phyloP scores from a whole-genome alignment of 2,888 invertebrate genomes.

The Calliopum simillimum region DNA sequence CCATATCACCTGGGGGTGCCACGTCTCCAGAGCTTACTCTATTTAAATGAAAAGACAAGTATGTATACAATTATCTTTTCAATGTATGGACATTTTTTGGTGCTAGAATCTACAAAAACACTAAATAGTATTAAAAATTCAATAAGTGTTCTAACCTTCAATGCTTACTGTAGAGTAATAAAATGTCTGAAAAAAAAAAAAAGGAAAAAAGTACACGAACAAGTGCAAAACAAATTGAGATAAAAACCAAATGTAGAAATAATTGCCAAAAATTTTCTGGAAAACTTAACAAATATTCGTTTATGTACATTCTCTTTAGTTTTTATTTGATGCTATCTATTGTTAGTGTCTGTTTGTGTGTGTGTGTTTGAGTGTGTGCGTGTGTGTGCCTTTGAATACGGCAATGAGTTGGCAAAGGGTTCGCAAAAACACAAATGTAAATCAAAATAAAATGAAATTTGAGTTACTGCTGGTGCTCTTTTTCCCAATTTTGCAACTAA shows the following conservation, averaged over 20 bases:
- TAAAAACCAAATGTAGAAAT: constrained; percentile 41
- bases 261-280: constrained; percentile 41
- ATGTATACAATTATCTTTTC: too few relatives aligned
- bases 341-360: constrained; percentile 1
- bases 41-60: too few relatives aligned
- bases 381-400: background rate
- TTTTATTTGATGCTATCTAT: constrained; percentile 36
- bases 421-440: too few relatives aligned
- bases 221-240: constrained; percentile 14
- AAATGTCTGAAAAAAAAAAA: background rate
- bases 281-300: constrained; percentile 30
- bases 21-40: too few relatives aligned
- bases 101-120: background rate
- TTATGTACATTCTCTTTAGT: constrained; percentile 41
- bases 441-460: too few relatives aligned
- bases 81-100: background rate
- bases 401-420: background rate
- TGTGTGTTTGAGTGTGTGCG: background rate
- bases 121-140: background rate
- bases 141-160: background rate
- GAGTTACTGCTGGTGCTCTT: background rate
- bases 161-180: background rate
- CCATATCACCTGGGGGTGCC: too few relatives aligned
- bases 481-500: constrained; percentile 12
- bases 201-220: too few relatives aligned